Base-by-base conservation (phyloP, 2,888 invertebrate genomes). In the Chloromyia formosa region DNA sequence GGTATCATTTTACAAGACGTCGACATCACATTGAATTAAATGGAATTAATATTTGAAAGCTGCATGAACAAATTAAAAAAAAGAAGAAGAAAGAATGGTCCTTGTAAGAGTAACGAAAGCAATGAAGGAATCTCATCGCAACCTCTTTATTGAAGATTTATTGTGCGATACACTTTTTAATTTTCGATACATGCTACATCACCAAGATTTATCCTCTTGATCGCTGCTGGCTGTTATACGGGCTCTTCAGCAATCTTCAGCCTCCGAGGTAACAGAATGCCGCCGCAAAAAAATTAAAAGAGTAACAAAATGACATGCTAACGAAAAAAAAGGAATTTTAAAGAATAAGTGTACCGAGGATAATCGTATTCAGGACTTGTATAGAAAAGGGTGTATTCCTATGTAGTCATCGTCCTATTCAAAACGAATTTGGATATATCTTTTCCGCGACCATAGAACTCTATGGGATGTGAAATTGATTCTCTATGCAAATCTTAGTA, bases 391-490 rank as follows among this genome's bases (percentile, higher is more conserved):
- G 75, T 58, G 73, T 75, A 64, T 74, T 64, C 62, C 54, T 68
- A 61, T 27, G 54, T 69, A 62, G 40, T 74, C 74, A 66, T 54
- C 18, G 54, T 64, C 27, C 73, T 68, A 68, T 73, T 74, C 74
- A 69, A 73, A 73, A 62, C 60, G 69, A 53, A 23, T 69, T 69
- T 71, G 56, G 61, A 75, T 58, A 58, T 56, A 74, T 68, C 71
- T 74, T 64, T 66, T 76, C 45, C 56, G 58, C 56, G 12, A n/a
- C 56, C 12, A 49, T 56, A 60, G 58, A 64, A 72, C 56, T 74
- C 71, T 74, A 68, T 76, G 74, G 74, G 73, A 76, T 76, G 74
- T 73, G 76, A 76, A 76, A 76, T 76, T 68, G 76, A 76, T 76
- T 76, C 76, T 74, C 68, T 73, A 76, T 76, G 76, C 74, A 76